A percentile compares a stretch with the other conserved stretches of the same genome.
These are phyloP conservation scores for Beroe forskalii DNA, from an alignment of 37 sponge, comb jelly and placozoan genomes.

Conservation along the genomic window DNA sequence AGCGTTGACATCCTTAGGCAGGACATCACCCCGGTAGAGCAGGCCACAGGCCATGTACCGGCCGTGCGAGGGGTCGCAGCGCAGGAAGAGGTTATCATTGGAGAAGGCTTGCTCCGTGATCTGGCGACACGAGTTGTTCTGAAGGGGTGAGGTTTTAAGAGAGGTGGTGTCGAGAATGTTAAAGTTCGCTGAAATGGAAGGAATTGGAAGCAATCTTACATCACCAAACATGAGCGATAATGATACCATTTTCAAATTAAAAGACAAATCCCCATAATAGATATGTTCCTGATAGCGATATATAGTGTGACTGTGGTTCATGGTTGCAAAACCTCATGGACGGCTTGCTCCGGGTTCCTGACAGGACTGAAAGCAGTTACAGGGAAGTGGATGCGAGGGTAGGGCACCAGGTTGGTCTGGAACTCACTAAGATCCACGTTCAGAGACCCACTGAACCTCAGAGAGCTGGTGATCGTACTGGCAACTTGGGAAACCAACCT, in stretches of 20 bases:
- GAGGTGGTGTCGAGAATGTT: too few species aligned
- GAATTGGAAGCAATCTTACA: too few species aligned
- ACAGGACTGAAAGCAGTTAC: constrained; percentile 61
- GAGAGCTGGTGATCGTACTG: constrained; percentile 64
- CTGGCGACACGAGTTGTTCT: constrained; percentile 44
- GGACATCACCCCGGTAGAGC: constrained; percentile 67
- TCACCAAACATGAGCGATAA: too few species aligned
- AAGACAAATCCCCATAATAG: too few species aligned
- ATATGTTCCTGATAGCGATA: too few species aligned
- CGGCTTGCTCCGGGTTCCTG: constrained; percentile 23
- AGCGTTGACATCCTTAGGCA: constrained; percentile 51
- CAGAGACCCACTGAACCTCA: constrained; percentile 65
- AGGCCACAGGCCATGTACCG: constrained; percentile 66
- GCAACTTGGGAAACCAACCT: constrained; percentile 62
- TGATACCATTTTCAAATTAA: too few species aligned
- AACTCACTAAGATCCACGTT: constrained; percentile 68
- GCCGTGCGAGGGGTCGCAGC: constrained; percentile 40
- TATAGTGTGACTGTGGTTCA: too few species aligned
- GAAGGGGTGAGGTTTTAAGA: too few species aligned
- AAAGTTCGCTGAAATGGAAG: too few species aligned
- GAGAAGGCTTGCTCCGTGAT: constrained; percentile 61
- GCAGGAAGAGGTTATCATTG: constrained; percentile 41
- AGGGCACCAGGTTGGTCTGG: too few species aligned
- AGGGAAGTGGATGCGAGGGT: constrained; percentile 66
- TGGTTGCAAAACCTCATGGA: constrained; percentile 36